phyloP scores from a whole-genome alignment of 37 sponge, comb jelly and placozoan species.

The Cliona cf. orientalis region DNA sequence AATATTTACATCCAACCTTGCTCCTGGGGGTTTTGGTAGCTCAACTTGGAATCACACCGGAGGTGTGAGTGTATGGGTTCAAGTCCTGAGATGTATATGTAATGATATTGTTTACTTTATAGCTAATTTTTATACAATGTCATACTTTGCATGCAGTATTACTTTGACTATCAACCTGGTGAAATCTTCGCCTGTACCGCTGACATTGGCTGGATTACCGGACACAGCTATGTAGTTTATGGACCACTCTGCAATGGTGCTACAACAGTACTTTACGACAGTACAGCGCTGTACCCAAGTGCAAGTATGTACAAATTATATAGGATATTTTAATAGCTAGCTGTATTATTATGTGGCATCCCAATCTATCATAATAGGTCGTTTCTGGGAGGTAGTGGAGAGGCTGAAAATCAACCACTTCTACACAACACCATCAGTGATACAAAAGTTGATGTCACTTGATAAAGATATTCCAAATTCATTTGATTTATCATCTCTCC shows the following conservation, averaged over 20 bases:
- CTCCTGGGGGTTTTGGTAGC: no score
- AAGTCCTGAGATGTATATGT: not conserved
- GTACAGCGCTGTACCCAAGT: slow-evolving; percentile 60
- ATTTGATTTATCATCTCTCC: slow-evolving; percentile 71
- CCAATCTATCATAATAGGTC: slow-evolving; percentile 42
- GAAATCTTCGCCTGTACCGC: slow-evolving; percentile 61
- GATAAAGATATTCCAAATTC: slow-evolving; percentile 60
- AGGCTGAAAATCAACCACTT: slow-evolving; percentile 81
- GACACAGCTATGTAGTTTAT: slow-evolving; percentile 62
- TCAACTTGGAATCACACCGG: no score
- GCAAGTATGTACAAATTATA: slow-evolving; percentile 6
- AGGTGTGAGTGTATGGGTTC: no score
- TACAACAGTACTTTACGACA: slow-evolving; percentile 63
- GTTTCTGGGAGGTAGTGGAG: slow-evolving; percentile 87
- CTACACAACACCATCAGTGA: slow-evolving; percentile 87
- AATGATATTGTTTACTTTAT: not conserved
- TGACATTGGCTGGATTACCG: slow-evolving; percentile 71
- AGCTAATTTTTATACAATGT: not conserved
- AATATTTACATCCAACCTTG: no score
- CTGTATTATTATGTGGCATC: not conserved
- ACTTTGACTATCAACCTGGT: slow-evolving; percentile 52
- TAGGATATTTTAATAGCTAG: not conserved
- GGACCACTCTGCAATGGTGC: slow-evolving; percentile 72
- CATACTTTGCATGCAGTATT: not conserved
- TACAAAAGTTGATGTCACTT: slow-evolving; percentile 77